Evolutionary conservation across 1,140 invertebrate genomes (phyloP).

Genomic region (Metopolophium dirhodum): DNA sequence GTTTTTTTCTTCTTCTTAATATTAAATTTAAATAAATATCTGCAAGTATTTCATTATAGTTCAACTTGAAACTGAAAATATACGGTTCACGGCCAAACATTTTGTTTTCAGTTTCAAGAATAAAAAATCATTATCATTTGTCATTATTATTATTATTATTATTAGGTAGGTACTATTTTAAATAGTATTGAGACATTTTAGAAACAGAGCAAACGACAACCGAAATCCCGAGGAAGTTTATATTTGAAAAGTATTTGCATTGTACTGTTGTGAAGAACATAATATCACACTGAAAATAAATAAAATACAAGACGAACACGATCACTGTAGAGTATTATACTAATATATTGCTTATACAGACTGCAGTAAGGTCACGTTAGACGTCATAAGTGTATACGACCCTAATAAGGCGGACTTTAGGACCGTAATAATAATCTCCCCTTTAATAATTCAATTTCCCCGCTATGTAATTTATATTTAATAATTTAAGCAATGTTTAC

Average conservation of each 20-base stretch:
- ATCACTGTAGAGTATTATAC: neutral
- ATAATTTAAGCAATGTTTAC: constrained; percentile 1
- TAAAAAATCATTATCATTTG: neutral
- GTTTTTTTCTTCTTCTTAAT: neutral
- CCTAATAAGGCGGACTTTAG: neutral
- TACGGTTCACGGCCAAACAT: neutral
- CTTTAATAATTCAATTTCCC: neutral
- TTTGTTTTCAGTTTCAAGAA: neutral
- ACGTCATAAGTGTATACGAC: neutral
- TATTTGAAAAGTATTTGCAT: no score
- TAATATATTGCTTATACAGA: neutral
- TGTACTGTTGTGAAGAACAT: neutral
- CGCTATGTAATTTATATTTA: constrained; percentile 6
- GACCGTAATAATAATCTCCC: neutral
- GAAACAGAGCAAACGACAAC: no score
- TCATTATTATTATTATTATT: no score
- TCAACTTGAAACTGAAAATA: neutral
- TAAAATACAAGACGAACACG: neutral
- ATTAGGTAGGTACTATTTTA: neutral
- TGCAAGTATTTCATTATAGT: neutral
- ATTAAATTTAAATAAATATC: neutral
- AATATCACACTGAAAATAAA: neutral
- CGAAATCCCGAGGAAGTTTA: no score
- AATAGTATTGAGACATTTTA: neutral
- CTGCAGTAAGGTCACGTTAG: neutral